Evolutionary conservation across 2,113 vertebrate species (phyloP).

Genomic region (Megalops atlanticus): DNA sequence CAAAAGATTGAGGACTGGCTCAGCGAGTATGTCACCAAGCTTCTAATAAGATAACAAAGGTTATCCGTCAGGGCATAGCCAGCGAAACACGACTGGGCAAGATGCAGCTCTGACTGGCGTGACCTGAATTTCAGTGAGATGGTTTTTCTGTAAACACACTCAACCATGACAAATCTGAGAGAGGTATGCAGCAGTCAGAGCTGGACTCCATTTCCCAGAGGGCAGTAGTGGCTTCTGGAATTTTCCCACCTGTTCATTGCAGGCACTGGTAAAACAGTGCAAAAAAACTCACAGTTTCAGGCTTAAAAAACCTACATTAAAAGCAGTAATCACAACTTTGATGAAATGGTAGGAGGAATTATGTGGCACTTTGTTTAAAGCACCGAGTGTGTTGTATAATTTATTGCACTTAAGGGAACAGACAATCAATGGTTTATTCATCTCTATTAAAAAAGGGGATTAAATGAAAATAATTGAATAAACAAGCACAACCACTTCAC

Average conservation of each 20-base stretch:
- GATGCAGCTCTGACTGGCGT: neutral
- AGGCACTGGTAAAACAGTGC: neutral
- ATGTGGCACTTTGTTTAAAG: neutral
- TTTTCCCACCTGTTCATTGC: neutral
- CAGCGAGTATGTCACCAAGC: neutral
- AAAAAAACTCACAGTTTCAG: neutral
- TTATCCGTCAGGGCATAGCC: neutral
- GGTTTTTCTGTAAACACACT: neutral
- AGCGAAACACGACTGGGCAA: neutral
- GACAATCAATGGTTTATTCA: constrained; percentile 6
- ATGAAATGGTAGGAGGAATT: neutral
- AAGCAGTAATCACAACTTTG: neutral
- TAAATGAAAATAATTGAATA: neutral
- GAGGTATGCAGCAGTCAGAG: neutral
- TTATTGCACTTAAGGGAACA: neutral
- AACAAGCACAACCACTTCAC: neutral
- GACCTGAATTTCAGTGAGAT: neutral
- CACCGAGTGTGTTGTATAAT: neutral
- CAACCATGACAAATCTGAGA: neutral
- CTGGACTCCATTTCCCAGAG: neutral
- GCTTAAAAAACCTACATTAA: neutral
- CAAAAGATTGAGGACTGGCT: neutral
- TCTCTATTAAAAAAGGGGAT: constrained; percentile 1
- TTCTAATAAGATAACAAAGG: neutral
- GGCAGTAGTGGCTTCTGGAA: neutral